Percentiles rank a stretch among this genome's conserved stretches.
Evolutionary conservation across 2,888 invertebrate genomes (phyloP).

Genomic region (Drosophila diplacantha): DNA sequence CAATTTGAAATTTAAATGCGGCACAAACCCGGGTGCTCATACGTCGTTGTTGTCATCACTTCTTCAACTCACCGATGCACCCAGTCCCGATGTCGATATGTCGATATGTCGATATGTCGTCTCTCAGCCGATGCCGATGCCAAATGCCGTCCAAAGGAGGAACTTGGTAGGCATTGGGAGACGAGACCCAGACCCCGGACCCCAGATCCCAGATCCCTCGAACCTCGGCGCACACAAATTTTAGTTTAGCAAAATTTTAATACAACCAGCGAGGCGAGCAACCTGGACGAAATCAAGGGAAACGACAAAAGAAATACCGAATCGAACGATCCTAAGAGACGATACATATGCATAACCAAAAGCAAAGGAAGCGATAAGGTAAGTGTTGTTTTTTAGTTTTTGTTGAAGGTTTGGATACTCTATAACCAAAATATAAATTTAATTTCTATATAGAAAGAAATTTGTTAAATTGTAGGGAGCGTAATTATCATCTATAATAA

Average conservation of each 20-base stretch:
- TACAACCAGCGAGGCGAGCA: conserved; percentile 44
- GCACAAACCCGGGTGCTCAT: conserved; percentile 69
- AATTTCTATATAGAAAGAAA: no score
- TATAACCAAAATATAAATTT: background rate
- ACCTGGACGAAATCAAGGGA: conserved; percentile 33
- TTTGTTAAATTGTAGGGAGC: background rate
- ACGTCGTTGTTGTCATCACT: conserved; percentile 70
- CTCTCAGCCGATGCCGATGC: conserved; percentile 35
- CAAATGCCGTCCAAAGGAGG: conserved; percentile 7
- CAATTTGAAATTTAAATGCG: conserved; percentile 73
- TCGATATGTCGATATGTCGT: conserved; percentile 20
- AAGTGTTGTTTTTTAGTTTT: background rate
- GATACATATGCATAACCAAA: conserved; percentile 64
- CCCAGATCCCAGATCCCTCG: background rate
- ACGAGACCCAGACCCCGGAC: conserved; percentile 27
- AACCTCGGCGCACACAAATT: conserved; percentile 29
- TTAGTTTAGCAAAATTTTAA: conserved; percentile 69
- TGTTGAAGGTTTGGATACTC: conserved; percentile 7
- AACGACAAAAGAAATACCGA: conserved; percentile 30
- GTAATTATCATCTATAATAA: no score
- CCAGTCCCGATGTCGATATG: conserved; percentile 47
- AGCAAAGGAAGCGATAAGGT: conserved; percentile 27
- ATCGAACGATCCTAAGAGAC: conserved; percentile 58
- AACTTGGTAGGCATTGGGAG: conserved; percentile 27
- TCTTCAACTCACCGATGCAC: conserved; percentile 61